Base-by-base conservation (phyloP, 1,140 invertebrate genomes). In the Teleopsis dalmanni region DNA sequence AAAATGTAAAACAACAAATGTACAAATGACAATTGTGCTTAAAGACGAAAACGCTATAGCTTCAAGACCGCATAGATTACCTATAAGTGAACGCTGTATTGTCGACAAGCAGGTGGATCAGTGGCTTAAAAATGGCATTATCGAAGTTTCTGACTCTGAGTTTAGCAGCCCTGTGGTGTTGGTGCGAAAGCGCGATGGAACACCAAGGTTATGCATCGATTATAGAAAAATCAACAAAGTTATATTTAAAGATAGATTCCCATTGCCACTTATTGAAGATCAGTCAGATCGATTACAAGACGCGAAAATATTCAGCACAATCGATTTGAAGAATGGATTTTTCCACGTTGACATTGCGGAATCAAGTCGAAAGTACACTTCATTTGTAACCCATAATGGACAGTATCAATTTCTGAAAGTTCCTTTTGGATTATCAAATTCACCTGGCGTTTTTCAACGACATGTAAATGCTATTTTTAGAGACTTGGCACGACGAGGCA, bases 101-200 rank as follows among this genome's bases (percentile, higher is more conserved):
- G 41, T 21, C 40, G 36, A 21, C 56, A 57, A 4, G 35, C 50
- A 11, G 21, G 38, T 62, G 9, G 23, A 51, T 4, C 50, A 59
- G 45, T 61, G 60, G 58, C 37, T 60, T 14, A 18, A 55, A 3
- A 38, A 57, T 10, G 53, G 51, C 4, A 50, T 62, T 4, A 56
- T 62, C 14, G 26, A 50, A 38, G 48, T 48, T n/a, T 57, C 52
- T 44, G 54, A 33, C 25, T 62, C 50, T 13, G 56, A 52, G 29
- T 55, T 48, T 45, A 25, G 50, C 16, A 57, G 56, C 38, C 53
- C 50, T 14, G 35, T 62, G 1, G 54, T 58, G 13, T 41, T 62
- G 16, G 56, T 53, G 8, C 22, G 52, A 46, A 38, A 59, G 57
- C 38, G 54, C 51, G 36, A 50, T 23, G 22, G 43, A 43, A 34